phyloP scores from a whole-genome alignment of 1,140 invertebrate species.

The Drosophila nikananu region DNA sequence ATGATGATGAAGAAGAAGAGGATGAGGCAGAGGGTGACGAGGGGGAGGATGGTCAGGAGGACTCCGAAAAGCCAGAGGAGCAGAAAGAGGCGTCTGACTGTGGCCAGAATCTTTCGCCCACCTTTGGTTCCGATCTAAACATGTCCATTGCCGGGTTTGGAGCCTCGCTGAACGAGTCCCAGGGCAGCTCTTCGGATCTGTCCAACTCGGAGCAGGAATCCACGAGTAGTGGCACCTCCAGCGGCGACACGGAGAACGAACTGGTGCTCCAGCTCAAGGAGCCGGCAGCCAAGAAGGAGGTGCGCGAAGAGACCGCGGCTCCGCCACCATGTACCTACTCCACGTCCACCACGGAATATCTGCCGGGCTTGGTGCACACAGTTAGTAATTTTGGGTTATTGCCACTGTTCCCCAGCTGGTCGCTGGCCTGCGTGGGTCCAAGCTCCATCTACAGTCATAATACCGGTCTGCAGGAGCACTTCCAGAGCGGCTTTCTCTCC shows the following conservation, averaged over 20 bases:
- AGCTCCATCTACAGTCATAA: slow-evolving; percentile 97
- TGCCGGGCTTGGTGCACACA: slow-evolving; percentile 95
- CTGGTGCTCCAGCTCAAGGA: slow-evolving; percentile 71
- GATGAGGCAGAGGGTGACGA: slow-evolving; percentile 13
- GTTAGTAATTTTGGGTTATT: slow-evolving; percentile 91
- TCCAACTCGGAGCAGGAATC: slow-evolving; percentile 21
- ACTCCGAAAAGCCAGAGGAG: slow-evolving; percentile 4
- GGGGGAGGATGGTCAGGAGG: slow-evolving; percentile 2
- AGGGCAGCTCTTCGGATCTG: slow-evolving; percentile 24
- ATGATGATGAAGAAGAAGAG: slow-evolving; percentile 5
- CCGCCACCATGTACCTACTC: slow-evolving; percentile 58
- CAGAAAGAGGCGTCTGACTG: slow-evolving; percentile 31
- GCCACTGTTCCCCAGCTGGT: slow-evolving; percentile 97
- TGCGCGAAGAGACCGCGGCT: slow-evolving; percentile 1
- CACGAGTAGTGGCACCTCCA: slow-evolving; percentile 45
- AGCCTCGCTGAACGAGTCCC: slow-evolving; percentile 42
- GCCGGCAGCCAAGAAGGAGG: slow-evolving; percentile 22
- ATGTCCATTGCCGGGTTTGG: slow-evolving; percentile 74
- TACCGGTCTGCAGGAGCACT: slow-evolving; percentile 91
- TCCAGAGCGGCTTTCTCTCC: slow-evolving; percentile 94
- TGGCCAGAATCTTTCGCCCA: slow-evolving; percentile 60
- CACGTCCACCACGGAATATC: slow-evolving; percentile 94
- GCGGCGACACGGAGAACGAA: slow-evolving; percentile 63
- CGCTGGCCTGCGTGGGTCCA: slow-evolving; percentile 94
- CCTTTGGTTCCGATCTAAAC: slow-evolving; percentile 68